Evolutionary conservation across 1,140 invertebrate genomes (phyloP).

Genomic region (Drosophila funebris): DNA sequence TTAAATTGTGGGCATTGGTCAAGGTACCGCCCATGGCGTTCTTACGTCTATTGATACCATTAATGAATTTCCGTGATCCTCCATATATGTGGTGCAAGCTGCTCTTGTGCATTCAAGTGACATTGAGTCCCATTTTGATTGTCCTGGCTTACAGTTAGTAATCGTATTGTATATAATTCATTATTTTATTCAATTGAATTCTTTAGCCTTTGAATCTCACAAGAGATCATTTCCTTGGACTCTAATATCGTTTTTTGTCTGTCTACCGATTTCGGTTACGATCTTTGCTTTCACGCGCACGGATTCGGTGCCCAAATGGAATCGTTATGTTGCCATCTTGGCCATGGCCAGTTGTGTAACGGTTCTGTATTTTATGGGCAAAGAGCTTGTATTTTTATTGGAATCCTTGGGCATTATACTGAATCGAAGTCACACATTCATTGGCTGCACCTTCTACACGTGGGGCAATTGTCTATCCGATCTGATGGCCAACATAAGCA

Average conservation of each 20-base stretch:
- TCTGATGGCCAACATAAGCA: slow-evolving; percentile 1
- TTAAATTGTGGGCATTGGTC: slow-evolving; percentile 30
- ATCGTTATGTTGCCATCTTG: slow-evolving; percentile 2
- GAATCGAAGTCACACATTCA: slow-evolving; percentile 23
- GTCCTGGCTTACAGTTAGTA: background rate
- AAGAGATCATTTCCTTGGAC: background rate
- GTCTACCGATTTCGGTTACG: background rate
- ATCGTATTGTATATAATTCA: background rate
- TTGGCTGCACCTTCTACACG: slow-evolving; percentile 36
- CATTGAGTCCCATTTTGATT: background rate
- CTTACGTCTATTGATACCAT: slow-evolving; percentile 24
- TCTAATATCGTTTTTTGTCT: background rate
- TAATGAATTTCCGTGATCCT: background rate
- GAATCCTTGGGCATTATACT: slow-evolving; percentile 32
- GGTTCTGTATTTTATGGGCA: background rate
- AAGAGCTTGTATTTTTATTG: slow-evolving; percentile 11
- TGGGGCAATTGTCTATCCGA: slow-evolving; percentile 30
- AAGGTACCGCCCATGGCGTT: slow-evolving; percentile 2
- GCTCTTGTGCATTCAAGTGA: slow-evolving; percentile 14
- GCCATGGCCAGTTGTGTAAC: background rate
- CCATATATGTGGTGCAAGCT: slow-evolving; percentile 30
- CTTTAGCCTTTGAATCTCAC: background rate
- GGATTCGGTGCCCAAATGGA: slow-evolving; percentile 23
- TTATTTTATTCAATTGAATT: background rate
- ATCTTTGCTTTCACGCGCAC: background rate